Evolutionary conservation across 2,113 vertebrate species (phyloP).

Genomic region (Varanus salvator): DNA sequence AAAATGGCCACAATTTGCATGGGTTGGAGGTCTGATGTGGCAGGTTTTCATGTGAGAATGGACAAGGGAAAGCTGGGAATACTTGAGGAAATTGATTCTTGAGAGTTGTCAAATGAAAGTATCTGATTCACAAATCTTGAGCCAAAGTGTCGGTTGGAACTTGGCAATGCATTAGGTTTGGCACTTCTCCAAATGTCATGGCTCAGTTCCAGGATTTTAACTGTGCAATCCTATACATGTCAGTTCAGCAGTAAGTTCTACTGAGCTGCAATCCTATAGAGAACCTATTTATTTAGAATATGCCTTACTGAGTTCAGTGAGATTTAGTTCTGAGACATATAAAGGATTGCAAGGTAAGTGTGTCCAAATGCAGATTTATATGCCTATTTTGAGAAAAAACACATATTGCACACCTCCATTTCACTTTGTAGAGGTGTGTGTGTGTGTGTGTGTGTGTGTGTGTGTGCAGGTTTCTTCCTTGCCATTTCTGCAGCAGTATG

Average conservation of each 20-base stretch:
- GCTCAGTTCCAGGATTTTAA: neutral
- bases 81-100: neutral
- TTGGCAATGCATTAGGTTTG: neutral
- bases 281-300: too few relatives aligned
- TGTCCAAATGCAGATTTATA: neutral
- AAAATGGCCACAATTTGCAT: neutral
- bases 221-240: neutral
- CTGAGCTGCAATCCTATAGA: neutral
- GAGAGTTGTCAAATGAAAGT: neutral
- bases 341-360: neutral
- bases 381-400: neutral
- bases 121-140: neutral
- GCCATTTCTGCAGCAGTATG: too few relatives aligned
- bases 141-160: neutral
- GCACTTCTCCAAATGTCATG: neutral
- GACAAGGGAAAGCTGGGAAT: neutral
- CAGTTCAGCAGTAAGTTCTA: neutral
- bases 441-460: too few relatives aligned
- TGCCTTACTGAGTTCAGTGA: too few relatives aligned
- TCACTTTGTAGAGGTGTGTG: too few relatives aligned
- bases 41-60: too few relatives aligned
- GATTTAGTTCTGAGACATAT: neutral
- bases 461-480: too few relatives aligned
- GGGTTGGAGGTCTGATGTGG: neutral
- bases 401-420: neutral